Evolutionary conservation across 2,113 vertebrate species (phyloP).

Genomic region (Paramormyrops kingsleyae): DNA sequence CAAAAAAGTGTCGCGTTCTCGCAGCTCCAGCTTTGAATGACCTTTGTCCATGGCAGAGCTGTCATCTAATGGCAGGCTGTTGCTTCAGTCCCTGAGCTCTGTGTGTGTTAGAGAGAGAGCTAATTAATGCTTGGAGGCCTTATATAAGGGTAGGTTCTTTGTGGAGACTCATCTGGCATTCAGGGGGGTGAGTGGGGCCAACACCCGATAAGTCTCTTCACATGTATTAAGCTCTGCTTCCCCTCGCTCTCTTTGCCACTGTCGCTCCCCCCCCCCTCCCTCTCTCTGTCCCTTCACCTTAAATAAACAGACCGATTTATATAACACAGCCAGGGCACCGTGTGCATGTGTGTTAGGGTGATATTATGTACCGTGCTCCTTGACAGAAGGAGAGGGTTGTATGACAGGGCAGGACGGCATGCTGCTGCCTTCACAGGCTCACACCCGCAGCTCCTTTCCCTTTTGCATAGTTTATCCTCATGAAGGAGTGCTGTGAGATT

Average conservation of each 20-base stretch:
- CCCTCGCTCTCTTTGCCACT: neutral
- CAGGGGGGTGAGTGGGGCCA: neutral
- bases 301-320: neutral
- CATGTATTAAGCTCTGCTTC: neutral
- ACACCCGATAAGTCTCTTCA: neutral
- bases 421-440: neutral
- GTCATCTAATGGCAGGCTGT: conserved; percentile 24
- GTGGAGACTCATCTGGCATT: neutral
- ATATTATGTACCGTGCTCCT: neutral
- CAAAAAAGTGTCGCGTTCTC: neutral
- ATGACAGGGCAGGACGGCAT: neutral
- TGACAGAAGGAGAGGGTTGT: conserved; percentile 2
- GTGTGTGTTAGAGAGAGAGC: conserved; percentile 14
- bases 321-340: neutral
- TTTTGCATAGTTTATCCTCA: neutral
- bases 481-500: neutral
- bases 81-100: conserved; percentile 12
- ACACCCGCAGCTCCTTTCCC: neutral
- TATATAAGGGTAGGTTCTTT: neutral
- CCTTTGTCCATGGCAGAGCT: conserved; percentile 43
- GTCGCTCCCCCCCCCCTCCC: neutral
- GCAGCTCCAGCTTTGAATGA: conserved; percentile 19
- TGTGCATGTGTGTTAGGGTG: neutral
- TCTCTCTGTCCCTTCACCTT: neutral
- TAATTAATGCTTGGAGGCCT: neutral